These are phyloP conservation scores for Phacellophora camtschatica DNA, from an alignment of 30 jellyfish, hydroid and myxozoan genomes.

Conservation along the genomic window DNA sequence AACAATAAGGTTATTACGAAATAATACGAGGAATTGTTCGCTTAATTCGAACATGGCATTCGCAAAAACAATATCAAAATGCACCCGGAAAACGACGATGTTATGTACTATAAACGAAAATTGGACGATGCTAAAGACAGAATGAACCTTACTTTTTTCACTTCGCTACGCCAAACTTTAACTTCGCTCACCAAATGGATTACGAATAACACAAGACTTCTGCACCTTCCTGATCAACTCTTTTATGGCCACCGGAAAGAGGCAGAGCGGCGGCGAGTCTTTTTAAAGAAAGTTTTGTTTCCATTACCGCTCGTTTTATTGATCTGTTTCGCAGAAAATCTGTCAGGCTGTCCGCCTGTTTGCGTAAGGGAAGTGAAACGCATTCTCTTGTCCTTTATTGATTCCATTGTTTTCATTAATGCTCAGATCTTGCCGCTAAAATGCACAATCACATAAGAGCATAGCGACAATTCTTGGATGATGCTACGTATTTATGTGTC, in stretches of 20 bases:
- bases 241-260: constrained; percentile 68
- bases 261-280: constrained; percentile 72
- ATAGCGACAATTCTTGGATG: constrained; percentile 17
- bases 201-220: not conserved
- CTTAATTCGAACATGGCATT: no score
- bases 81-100: no score
- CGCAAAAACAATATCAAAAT: no score
- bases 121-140: no score
- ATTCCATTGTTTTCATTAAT: constrained; percentile 4
- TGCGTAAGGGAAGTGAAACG: constrained; percentile 66
- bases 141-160: no score
- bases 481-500: not conserved
- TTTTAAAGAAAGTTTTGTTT: constrained; percentile 27
- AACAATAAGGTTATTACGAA: not conserved
- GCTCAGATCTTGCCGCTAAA: constrained; percentile 61
- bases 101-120: no score
- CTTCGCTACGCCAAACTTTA: no score
- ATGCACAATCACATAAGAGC: constrained; percentile 40
- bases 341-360: constrained; percentile 60
- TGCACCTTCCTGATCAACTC: not conserved
- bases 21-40: not conserved
- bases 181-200: not conserved
- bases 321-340: constrained; percentile 55
- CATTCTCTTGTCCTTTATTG: constrained; percentile 51
- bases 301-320: constrained; percentile 61